Conservation (phyloP, 2,888 invertebrate species). For the Pocota personata region DNA sequence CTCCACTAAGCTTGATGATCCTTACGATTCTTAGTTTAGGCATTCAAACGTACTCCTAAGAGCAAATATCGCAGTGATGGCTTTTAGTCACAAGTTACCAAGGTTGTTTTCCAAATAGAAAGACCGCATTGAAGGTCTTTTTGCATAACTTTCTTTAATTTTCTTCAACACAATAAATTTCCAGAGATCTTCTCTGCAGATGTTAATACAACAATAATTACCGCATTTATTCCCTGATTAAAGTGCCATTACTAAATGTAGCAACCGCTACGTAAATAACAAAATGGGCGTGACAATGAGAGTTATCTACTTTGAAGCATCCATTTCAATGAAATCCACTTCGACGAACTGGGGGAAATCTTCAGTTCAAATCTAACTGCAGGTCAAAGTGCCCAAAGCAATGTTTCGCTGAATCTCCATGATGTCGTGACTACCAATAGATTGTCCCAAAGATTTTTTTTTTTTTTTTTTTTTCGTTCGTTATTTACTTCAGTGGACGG, state of each 20-base stretch:
- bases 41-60: too few species aligned
- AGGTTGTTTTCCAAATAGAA: too few species aligned
- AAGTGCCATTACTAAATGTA: slow-evolving; percentile 50
- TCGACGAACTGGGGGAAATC: slow-evolving; percentile 24
- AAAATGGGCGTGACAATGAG: slow-evolving; percentile 40
- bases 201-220: slow-evolving; percentile 33
- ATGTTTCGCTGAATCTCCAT: slow-evolving; percentile 31
- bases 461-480: not conserved
- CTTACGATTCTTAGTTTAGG: too few species aligned
- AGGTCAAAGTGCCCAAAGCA: slow-evolving; percentile 42
- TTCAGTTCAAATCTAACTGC: slow-evolving; percentile 49
- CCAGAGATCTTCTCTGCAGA: not conserved
- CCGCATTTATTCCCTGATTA: slow-evolving; percentile 40
- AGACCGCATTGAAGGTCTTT: too few species aligned
- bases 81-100: too few species aligned
- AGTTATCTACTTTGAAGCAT: slow-evolving; percentile 15
- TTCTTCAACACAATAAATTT: slow-evolving; percentile 18
- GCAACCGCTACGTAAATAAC: slow-evolving; percentile 40
- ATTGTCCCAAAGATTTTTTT: slow-evolving; percentile 51
- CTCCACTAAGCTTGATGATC: too few species aligned
- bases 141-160: not conserved
- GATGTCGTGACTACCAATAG: slow-evolving; percentile 62
- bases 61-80: too few species aligned
- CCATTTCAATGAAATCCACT: slow-evolving; percentile 47
- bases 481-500: not conserved